Conservation (phyloP, 1,140 invertebrate genomes). For the Sitophilus oryzae region DNA sequence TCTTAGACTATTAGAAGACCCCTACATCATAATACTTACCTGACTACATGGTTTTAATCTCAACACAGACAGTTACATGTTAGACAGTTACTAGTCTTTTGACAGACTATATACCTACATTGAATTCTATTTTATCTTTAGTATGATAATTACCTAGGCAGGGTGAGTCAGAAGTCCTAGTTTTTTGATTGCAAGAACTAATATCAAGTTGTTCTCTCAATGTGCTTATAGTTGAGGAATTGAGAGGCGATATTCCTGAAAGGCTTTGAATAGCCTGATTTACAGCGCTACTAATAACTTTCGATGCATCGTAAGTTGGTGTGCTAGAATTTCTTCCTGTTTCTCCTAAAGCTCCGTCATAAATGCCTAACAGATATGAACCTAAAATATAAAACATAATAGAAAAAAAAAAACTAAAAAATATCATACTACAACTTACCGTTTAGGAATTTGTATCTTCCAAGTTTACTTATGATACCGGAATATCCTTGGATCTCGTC, state of each 20-base stretch:
- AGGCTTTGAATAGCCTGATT: conserved; percentile 49
- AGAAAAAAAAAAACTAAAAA: not conserved
- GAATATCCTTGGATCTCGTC: conserved; percentile 70
- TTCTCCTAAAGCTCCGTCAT: conserved; percentile 77
- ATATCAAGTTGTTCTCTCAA: conserved; percentile 19
- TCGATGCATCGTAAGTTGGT: conserved; percentile 48
- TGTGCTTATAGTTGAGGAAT: conserved; percentile 7
- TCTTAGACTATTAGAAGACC: too few relatives aligned
- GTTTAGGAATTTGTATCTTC: conserved; percentile 63
- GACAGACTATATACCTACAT: too few relatives aligned
- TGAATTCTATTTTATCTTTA: not conserved
- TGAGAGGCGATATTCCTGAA: conserved; percentile 42
- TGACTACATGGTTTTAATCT: too few relatives aligned
- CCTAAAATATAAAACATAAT: conserved; percentile 48
- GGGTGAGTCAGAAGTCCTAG: not conserved
- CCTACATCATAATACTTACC: too few relatives aligned
- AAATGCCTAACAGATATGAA: conserved; percentile 49
- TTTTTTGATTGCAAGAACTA: conserved; percentile 13
- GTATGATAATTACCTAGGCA: conserved; percentile 5
- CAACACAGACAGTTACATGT: too few relatives aligned
- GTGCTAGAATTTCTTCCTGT: conserved; percentile 50
- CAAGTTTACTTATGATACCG: conserved; percentile 64
- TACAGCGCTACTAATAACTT: conserved; percentile 45
- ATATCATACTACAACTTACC: conserved; percentile 38
- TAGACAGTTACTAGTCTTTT: too few relatives aligned